phyloP scores from a whole-genome alignment of 2,888 invertebrate species.

The Caenorhabditis sp. region DNA sequence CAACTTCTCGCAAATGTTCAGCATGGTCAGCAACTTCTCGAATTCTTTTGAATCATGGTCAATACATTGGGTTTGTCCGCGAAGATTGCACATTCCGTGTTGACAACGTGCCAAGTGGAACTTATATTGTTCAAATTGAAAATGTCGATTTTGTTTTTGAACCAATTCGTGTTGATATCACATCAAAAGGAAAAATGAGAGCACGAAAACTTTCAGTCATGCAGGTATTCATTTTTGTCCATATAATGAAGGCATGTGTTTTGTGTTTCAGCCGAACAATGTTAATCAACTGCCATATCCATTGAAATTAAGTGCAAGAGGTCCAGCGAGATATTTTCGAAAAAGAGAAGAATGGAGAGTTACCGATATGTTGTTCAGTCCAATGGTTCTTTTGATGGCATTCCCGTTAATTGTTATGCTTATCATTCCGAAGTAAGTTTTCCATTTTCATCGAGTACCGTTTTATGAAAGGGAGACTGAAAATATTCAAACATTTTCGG shows the following conservation, averaged over 20 bases:
- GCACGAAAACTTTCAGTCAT: slow-evolving; percentile 92
- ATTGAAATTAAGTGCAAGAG: slow-evolving; percentile 84
- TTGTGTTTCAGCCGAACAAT: slow-evolving; percentile 58
- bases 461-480: too few relatives aligned
- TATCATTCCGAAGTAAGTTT: slow-evolving; percentile 52
- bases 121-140: slow-evolving; percentile 87
- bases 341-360: slow-evolving; percentile 85
- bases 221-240: slow-evolving; percentile 75
- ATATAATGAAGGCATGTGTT: too few relatives aligned
- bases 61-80: slow-evolving; percentile 73
- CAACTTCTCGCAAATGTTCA: slow-evolving; percentile 31
- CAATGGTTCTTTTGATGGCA: slow-evolving; percentile 79
- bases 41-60: slow-evolving; percentile 68
- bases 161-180: slow-evolving; percentile 93
- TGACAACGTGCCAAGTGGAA: slow-evolving; percentile 84
- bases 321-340: slow-evolving; percentile 74
- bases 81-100: slow-evolving; percentile 90
- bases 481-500: too few relatives aligned
- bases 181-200: slow-evolving; percentile 92
- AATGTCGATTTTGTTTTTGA: slow-evolving; percentile 92
- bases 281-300: slow-evolving; percentile 85
- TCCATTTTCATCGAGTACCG: too few relatives aligned
- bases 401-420: slow-evolving; percentile 60
- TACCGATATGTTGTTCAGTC: slow-evolving; percentile 93
- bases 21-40: slow-evolving; percentile 60